Conservation (phyloP, 2,113 vertebrate species). For the Nyctibius bracteatus region DNA sequence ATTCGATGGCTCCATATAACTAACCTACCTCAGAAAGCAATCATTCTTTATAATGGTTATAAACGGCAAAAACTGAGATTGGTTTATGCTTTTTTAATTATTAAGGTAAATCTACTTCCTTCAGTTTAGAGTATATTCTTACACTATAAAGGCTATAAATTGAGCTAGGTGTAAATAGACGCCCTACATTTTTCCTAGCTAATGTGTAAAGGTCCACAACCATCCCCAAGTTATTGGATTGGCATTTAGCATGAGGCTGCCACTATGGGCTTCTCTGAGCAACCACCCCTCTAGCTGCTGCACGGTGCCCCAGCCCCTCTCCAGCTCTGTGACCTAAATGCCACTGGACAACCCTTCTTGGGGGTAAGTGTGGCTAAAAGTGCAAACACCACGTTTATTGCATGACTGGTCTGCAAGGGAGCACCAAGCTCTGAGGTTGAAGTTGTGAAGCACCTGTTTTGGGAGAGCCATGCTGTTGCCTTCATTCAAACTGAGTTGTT, state of each 20-base stretch:
- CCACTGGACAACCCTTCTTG: not conserved
- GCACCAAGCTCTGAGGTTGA: not conserved
- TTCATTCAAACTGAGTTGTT: not conserved
- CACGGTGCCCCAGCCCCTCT: not conserved
- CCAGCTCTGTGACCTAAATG: not conserved
- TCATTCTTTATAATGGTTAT: not conserved
- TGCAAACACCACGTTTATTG: not conserved
- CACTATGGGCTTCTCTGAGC: not conserved
- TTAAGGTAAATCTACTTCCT: not conserved
- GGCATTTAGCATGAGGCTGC: not conserved
- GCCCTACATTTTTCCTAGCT: not conserved
- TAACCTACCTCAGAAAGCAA: conserved; percentile 30
- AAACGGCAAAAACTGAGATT: not conserved
- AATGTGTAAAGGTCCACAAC: fast-evolving
- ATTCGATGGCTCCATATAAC: not conserved
- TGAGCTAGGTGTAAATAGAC: not conserved
- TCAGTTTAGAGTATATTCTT: not conserved
- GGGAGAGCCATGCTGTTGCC: not conserved
- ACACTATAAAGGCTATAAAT: not conserved
- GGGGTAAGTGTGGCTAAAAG: not conserved
- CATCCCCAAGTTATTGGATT: not conserved
- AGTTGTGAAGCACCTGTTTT: not conserved
- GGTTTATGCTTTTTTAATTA: not conserved
- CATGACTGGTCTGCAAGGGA: not conserved
- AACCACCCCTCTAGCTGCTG: not conserved